Percentiles rank a stretch among this genome's conserved stretches.
Evolutionary conservation across 1,140 invertebrate species (phyloP).

Genomic region (Lordiphosa mommai): DNA sequence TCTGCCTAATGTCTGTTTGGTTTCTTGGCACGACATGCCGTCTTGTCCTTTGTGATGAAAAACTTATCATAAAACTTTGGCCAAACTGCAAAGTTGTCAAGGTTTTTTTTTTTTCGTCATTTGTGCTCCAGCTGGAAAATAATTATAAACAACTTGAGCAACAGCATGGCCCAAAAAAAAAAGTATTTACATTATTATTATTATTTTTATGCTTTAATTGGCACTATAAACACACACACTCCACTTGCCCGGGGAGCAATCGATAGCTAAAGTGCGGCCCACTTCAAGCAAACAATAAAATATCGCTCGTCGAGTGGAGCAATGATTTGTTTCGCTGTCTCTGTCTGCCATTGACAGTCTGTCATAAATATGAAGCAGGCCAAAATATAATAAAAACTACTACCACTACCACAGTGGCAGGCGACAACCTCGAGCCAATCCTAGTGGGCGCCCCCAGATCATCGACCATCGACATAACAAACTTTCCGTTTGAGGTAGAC

Average conservation of each 20-base stretch:
- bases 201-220: conserved; percentile 57
- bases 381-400: conserved; percentile 47
- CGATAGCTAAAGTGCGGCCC: conserved; percentile 54
- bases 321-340: conserved; percentile 38
- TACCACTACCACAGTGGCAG: background rate
- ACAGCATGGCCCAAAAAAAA: conserved; percentile 27
- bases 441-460: conserved; percentile 12
- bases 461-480: conserved; percentile 13
- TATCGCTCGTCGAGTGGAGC: conserved; percentile 38
- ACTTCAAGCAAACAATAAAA: conserved; percentile 62
- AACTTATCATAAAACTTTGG: conserved; percentile 71
- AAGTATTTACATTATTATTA: conserved; percentile 19
- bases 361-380: conserved; percentile 62
- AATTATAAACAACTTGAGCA: conserved; percentile 74
- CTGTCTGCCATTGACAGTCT: conserved; percentile 66
- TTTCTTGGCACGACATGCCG: conserved; percentile 66
- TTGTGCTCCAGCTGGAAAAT: conserved; percentile 42
- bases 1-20: conserved; percentile 64
- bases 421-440: conserved; percentile 16
- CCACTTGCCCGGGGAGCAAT: conserved; percentile 36
- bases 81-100: conserved; percentile 68
- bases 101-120: conserved; percentile 65
- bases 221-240: conserved; percentile 43
- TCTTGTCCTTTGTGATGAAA: conserved; percentile 44
- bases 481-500: too few species aligned